These are phyloP conservation scores for Vipera ursinii DNA, from an alignment of 2,797 vertebrate species.

Conservation along the genomic window DNA sequence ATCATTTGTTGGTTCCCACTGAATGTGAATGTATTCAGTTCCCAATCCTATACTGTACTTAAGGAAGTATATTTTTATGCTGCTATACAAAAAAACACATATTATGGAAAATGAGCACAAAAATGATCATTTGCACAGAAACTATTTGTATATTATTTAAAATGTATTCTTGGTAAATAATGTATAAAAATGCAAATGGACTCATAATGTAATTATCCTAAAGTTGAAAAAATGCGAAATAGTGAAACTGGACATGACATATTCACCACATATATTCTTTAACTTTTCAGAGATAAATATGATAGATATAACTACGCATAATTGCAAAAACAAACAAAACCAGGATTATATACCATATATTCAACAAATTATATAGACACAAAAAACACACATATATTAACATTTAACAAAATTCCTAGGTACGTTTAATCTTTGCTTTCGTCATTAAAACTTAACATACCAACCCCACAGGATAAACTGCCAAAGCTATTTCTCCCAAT, in stretches of 20 bases:
- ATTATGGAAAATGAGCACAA: not conserved
- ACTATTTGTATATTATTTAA: not conserved
- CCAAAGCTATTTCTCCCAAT: constrained; percentile 1
- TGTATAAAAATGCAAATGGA: not conserved
- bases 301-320: no score
- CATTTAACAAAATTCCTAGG: not conserved
- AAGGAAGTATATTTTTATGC: no score
- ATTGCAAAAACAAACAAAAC: no score
- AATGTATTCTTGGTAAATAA: not conserved
- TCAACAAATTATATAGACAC: no score
- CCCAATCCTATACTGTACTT: no score
- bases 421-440: not conserved
- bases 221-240: no score
- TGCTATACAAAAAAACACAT: not conserved
- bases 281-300: no score
- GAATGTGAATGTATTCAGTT: no score
- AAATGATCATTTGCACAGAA: not conserved
- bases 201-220: not conserved
- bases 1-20: no score
- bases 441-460: not conserved
- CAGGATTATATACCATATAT: no score
- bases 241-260: no score
- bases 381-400: not conserved
- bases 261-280: no score
- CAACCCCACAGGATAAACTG: not conserved